Evolutionary conservation across 64 coral and sea anemone genomes (phyloP), one percentile per base, ranked within the genome.

Genomic region (Montipora capricornis): DNA sequence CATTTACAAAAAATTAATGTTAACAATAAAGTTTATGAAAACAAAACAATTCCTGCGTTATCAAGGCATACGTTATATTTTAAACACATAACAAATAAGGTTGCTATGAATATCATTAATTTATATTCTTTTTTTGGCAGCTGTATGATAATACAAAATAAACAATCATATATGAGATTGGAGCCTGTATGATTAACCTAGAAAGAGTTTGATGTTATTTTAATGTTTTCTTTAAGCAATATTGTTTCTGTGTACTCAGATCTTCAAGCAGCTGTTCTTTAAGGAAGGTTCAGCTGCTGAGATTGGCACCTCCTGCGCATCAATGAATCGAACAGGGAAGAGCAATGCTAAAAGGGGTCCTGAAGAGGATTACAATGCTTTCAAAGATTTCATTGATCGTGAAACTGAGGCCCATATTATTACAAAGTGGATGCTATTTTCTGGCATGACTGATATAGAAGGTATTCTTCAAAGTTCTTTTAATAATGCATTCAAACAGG

Each of bases 401-500:
- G 93, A 94, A 90, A 76, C 88, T 37, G 87, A 94, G 55, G 93
- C 87, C 49, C 87, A 94, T 59, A 70, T 94, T 61, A 70, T 94
- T 4, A 68, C 57, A 45, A 48, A 19, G 5, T 89, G 87, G 74
- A 94, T 94, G 93, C 60, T 62, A 60, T 94, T 89, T 84, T 22
- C 86, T 75, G 93, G 93, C 37, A 94, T 94, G 93, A 82, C 74
- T 17, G 81, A 78, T 58, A 74, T 82, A 60, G 5, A 94, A 75
- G 86, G 93, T 85, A 94, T 75, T 44, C 11, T 66, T 66, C 6
- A 37, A 3, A 17, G 8, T 47, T 74, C 44, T 49, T 64, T 7
- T 84, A 19, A 29, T 9, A 29, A 29, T 29, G 26, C 26, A 29
- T 29, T 29, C 26, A 29, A 29, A 29, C 26, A 29, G 26, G 2